These are phyloP conservation scores for Sturmia bella DNA, from an alignment of 2,888 invertebrate species.

Conservation along the genomic window DNA sequence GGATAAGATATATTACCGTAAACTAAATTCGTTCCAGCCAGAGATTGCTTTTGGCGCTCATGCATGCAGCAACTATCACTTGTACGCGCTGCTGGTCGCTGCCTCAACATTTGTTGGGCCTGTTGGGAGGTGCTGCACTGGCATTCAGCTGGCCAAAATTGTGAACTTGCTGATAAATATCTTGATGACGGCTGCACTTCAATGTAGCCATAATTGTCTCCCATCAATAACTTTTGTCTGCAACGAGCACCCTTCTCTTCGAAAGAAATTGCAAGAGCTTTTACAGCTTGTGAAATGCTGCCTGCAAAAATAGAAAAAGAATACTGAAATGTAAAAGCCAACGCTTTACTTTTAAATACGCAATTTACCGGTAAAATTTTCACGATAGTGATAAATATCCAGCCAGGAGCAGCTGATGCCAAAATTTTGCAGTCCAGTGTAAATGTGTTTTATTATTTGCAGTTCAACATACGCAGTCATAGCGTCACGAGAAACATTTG, in stretches of 20 bases:
- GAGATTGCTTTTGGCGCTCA: conserved; percentile 20
- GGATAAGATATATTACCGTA: conserved; percentile 70
- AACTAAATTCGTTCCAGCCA: conserved; percentile 70
- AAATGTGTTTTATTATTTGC: conserved; percentile 88
- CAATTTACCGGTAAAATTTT: conserved; percentile 77
- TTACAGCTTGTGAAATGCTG: conserved; percentile 77
- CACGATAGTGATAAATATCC: conserved; percentile 83
- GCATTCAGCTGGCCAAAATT: conserved; percentile 44
- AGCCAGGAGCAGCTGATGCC: conserved; percentile 85
- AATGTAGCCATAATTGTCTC: conserved; percentile 57
- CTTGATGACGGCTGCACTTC: conserved; percentile 58
- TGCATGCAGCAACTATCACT: conserved; percentile 46
- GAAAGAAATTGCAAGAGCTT: conserved; percentile 76
- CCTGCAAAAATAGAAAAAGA: conserved; percentile 70
- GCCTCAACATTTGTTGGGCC: conserved; percentile 15
- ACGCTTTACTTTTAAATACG: too few species aligned
- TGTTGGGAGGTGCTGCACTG: conserved; percentile 44
- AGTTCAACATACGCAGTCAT: conserved; percentile 94
- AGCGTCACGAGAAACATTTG: conserved; percentile 91
- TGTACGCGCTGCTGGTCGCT: conserved; percentile 14
- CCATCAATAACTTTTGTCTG: conserved; percentile 33
- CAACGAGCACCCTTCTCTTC: conserved; percentile 78
- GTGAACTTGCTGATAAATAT: conserved; percentile 18
- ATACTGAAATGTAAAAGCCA: neutral
- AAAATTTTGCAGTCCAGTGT: conserved; percentile 87